Evolutionary conservation across 1,140 invertebrate species (phyloP).

Genomic region (Frieseomelitta varia): DNA sequence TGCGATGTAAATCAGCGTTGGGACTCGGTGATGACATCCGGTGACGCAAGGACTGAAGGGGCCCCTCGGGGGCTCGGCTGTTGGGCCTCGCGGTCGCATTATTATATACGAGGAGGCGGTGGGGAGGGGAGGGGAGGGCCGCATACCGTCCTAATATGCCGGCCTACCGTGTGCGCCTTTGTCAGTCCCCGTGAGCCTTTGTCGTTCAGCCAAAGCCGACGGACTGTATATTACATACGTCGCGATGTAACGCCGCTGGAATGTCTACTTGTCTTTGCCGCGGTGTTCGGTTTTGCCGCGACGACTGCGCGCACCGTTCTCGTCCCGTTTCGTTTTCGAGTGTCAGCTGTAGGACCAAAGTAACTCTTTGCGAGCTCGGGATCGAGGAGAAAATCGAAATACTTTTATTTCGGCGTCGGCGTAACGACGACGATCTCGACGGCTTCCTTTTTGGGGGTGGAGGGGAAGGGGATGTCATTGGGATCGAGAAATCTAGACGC

Average conservation of each 20-base stretch:
- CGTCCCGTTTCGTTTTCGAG: background rate
- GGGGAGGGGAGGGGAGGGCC: conserved; percentile 20
- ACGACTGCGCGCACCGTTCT: background rate
- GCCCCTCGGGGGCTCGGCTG: conserved; percentile 14
- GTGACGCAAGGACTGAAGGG: conserved; percentile 68
- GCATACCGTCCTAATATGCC: conserved; percentile 78
- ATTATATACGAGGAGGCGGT: conserved; percentile 62
- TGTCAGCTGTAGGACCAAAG: background rate
- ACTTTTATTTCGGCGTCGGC: background rate
- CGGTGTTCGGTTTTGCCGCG: conserved; percentile 24
- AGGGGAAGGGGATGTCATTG: too few species aligned
- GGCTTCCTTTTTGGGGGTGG: too few species aligned
- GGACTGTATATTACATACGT: conserved; percentile 75
- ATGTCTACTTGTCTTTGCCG: conserved; percentile 58
- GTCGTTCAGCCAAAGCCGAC: conserved; percentile 75
- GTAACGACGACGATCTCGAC: too few species aligned
- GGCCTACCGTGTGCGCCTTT: conserved; percentile 63
- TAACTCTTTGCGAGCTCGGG: background rate
- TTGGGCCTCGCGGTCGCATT: conserved; percentile 50
- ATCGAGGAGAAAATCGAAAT: background rate
- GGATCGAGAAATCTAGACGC: too few species aligned
- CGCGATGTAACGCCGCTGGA: conserved; percentile 68
- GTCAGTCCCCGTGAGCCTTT: conserved; percentile 72
- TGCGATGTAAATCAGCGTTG: conserved; percentile 72
- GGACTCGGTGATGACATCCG: conserved; percentile 68